phyloP scores from a whole-genome alignment of 35 echinoderm and acorn worm genomes.

The Apostichopus parvimensis region DNA sequence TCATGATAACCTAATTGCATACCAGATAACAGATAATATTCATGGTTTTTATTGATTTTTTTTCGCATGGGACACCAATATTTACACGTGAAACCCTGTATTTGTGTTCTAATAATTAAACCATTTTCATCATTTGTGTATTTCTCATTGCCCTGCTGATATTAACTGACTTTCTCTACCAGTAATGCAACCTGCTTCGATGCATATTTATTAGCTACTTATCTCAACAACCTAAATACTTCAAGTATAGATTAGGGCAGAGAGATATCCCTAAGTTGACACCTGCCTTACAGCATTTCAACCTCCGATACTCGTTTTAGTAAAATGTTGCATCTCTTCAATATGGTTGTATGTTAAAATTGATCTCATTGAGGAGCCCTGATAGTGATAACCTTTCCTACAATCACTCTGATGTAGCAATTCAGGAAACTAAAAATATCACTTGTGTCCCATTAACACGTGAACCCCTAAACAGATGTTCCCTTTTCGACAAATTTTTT shows the following conservation, averaged over 20 bases:
- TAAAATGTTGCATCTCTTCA: neutral
- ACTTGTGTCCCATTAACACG: slow-evolving; percentile 37
- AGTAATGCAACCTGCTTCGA: neutral
- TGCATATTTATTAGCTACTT: slow-evolving; percentile 15
- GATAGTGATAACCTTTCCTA: slow-evolving; percentile 15
- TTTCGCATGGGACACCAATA: neutral
- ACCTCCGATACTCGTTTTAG: neutral
- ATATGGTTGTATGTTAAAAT: neutral
- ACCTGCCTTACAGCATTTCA: neutral
- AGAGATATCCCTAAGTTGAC: neutral
- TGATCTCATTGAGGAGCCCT: slow-evolving; percentile 20
- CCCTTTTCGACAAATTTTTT: neutral
- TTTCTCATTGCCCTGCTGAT: slow-evolving; percentile 22
- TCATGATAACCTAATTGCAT: slow-evolving; percentile 9
- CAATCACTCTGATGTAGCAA: slow-evolving; percentile 32
- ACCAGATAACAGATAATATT: neutral
- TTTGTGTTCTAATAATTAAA: slow-evolving; percentile 16
- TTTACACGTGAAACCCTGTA: slow-evolving; percentile 25
- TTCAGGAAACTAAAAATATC: slow-evolving; percentile 9
- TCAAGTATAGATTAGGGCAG: slow-evolving; percentile 12
- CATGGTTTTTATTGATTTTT: no score
- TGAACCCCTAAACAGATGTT: slow-evolving; percentile 10
- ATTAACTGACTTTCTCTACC: slow-evolving; percentile 7
- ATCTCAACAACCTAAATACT: neutral
- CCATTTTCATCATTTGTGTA: neutral